Base-by-base conservation (phyloP, 1,140 invertebrate genomes). In the Alviniconcha marisindica region DNA sequence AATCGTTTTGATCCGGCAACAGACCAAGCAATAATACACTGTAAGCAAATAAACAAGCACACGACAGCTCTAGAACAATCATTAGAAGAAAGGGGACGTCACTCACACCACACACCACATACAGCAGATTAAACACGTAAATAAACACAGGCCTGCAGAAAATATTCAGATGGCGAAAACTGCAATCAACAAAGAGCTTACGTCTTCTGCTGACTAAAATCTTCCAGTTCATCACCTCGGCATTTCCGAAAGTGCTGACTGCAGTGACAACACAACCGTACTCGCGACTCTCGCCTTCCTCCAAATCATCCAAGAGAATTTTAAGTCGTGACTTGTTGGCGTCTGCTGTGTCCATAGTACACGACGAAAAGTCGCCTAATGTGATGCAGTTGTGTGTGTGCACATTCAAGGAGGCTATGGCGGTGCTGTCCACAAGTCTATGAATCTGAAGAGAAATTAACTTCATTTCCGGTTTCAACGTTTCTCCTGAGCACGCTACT, bases 281-380 rank as follows among this genome's bases (percentile, higher is more conserved):
- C 51, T 60, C 5, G 36, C 77, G 31, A n/a, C 48, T 36, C 15
- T 56, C 51, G 1, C 60, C 78, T 44, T 69, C 78, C 42, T 69
- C 21, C 28, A 80, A 44, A 42, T 80, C 78, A 15, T 24, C n/a
- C 36, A 80, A 56, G 31, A 80, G 33, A 36, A 66, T 21, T 66
- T 21, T 66, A 21, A 80, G 38, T 0, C 14, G 14, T 0, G 78
- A 66, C 14, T 31, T 28, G 10, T 44, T 33, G 7, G 15, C 28
- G 33, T 69, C n/a, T 21, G 5, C n/a, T 0, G 4, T 2, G 60
- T 80, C 60, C 1, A 80, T 66, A 12, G n/a, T 24, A 21, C 78
- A 80, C 10, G 60, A 80, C 12, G 78, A 66, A 28, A n/a, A 80
- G 12, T 80, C 78, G 18, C 36, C 44, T 18, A 48, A 18, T 18